These are phyloP conservation scores for Ophion slaviceki DNA, from an alignment of 2,888 invertebrate genomes.

Conservation along the genomic window DNA sequence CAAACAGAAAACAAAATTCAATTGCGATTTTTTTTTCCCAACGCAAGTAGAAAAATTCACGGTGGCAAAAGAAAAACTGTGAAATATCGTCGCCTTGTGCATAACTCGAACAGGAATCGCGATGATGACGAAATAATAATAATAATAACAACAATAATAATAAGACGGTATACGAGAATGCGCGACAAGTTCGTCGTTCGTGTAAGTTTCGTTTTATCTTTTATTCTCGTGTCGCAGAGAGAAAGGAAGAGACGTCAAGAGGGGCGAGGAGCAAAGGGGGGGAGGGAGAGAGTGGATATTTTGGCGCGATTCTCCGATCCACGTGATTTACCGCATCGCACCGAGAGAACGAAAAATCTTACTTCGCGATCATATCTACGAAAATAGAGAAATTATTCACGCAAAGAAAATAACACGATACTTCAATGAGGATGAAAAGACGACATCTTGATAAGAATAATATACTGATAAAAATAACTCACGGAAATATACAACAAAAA, in stretches of 20 bases:
- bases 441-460: no score
- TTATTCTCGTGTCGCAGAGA: background rate
- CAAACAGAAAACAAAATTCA: background rate
- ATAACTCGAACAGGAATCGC: background rate
- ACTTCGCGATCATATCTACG: background rate
- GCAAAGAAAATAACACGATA: no score
- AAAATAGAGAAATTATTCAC: background rate
- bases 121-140: conserved; percentile 3
- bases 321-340: no score
- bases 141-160: background rate
- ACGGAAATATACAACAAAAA: background rate
- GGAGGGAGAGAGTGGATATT: no score
- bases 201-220: conserved; percentile 70
- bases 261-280: no score
- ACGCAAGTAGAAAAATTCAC: background rate
- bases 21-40: background rate
- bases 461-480: no score
- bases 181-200: conserved; percentile 76
- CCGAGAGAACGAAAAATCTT: no score
- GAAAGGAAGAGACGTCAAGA: no score
- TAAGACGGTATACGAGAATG: conserved; percentile 64
- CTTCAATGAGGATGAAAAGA: no score
- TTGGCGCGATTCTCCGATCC: no score
- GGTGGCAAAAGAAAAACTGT: background rate
- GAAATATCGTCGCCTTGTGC: background rate